Evolutionary conservation across 2,797 vertebrate genomes (phyloP).

Genomic region (Myoxocephalus aenaeus): DNA sequence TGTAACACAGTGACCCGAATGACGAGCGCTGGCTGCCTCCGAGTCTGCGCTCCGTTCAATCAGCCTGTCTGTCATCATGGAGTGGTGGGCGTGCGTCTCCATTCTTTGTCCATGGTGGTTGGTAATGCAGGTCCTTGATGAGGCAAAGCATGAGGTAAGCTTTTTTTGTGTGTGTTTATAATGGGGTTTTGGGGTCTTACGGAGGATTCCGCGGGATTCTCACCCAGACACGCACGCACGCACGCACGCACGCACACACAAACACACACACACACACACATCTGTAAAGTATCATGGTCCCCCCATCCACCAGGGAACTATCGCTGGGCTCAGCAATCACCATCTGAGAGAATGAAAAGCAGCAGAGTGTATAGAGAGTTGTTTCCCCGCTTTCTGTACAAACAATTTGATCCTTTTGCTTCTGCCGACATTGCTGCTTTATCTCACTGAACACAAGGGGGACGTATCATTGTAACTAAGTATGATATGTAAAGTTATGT

Average conservation of each 20-base stretch:
- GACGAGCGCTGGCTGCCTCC: conserved; percentile 49
- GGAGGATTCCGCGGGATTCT: conserved; percentile 65
- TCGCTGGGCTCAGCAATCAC: no score
- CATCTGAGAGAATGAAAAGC: no score
- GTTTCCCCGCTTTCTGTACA: conserved; percentile 10
- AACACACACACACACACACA: no score
- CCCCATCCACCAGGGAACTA: no score
- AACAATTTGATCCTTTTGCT: conserved; percentile 2
- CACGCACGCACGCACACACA: no score
- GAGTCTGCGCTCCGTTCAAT: conserved; percentile 44
- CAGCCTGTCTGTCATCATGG: conserved; percentile 63
- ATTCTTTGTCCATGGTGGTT: conserved; percentile 61
- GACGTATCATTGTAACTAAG: background rate
- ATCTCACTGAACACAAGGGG: background rate
- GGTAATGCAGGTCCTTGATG: conserved; percentile 66
- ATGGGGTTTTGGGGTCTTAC: conserved; percentile 61
- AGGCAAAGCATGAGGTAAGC: conserved; percentile 73
- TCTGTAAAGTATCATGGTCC: no score
- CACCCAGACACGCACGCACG: no score
- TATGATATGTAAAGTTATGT: background rate
- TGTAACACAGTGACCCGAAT: conserved; percentile 49
- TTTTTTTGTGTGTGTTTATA: conserved; percentile 77
- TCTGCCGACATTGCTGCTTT: background rate
- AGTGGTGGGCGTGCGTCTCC: conserved; percentile 41
- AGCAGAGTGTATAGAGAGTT: background rate